Base-by-base conservation (phyloP, 2,113 vertebrate genomes). In the Chaetodon trifascialis region DNA sequence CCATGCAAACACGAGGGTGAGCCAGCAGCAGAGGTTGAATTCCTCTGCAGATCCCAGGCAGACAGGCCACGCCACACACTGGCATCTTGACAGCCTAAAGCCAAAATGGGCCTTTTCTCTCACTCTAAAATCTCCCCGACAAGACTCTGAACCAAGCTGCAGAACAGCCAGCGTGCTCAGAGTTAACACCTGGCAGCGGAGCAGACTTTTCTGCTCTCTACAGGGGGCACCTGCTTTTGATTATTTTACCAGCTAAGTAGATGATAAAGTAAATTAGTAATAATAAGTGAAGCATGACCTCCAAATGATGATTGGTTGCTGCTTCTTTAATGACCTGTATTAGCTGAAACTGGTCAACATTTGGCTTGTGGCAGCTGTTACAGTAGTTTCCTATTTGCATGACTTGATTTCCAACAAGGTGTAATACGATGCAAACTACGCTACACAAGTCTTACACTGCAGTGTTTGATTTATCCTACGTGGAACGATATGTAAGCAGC, bases 1-100 rank as follows among this genome's bases (percentile, higher is more conserved):
- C 90, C 88, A 68, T 86, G 78, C 90, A 93, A 92, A 92, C 92
- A 93, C 78, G 63, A 90, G 83, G 59, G 68, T 85, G 83, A 89
- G 88, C 80, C 86, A 84, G 82, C 79, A 79, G 79, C 81, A 73
- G 86, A 82, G 91, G 89, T 82, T 69, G 79, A 92, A 93, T 93
- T 92, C 88, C 87, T 92, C 76, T 54, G 79, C 86, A 74, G 79
- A 87, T 86, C 84, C 69, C 83, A 78, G 72, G 59, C 82, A 51
- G 83, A 21, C 86, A 69, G 65, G 51, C 65, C 51, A 5, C 76
- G 72, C 17, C 73, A 34, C 67, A 79, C 73, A 44, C 84, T 79
- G 86, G 80, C 85, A 88, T 90, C 64, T 40, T 40, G 79, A 86
- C 36, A n/a, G 44, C 23, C 38, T 38, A 17, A 44, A 73, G 47